These are phyloP conservation scores for Drosophila kikkawai DNA, from an alignment of 1,140 invertebrate genomes.

Conservation along the genomic window DNA sequence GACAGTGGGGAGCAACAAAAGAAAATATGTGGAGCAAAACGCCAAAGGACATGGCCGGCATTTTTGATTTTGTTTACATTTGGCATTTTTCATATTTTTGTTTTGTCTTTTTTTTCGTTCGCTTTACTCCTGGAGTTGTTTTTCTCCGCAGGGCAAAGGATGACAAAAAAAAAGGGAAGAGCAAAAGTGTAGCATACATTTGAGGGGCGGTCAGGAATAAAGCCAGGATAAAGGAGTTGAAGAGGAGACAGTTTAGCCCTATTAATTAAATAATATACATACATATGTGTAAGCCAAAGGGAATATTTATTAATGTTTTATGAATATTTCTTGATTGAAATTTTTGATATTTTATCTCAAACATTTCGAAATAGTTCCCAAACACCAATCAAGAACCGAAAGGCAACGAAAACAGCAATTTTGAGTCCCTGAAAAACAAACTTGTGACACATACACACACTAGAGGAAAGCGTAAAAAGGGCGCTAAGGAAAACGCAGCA, in stretches of 20 bases:
- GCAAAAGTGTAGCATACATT: slow-evolving; percentile 37
- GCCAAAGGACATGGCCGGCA: slow-evolving; percentile 59
- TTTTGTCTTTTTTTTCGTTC: slow-evolving; percentile 1
- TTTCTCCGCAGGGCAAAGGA: slow-evolving; percentile 13
- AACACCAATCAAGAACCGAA: slow-evolving; percentile 16
- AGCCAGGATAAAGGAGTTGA: neutral
- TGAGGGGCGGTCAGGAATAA: neutral
- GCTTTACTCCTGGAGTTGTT: neutral
- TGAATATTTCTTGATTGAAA: neutral
- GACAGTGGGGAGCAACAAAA: slow-evolving; percentile 23
- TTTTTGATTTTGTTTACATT: slow-evolving; percentile 68
- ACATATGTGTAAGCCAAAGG: neutral
- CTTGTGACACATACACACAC: slow-evolving; percentile 13
- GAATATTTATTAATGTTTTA: neutral
- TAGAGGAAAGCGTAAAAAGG: slow-evolving; percentile 21
- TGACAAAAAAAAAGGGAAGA: neutral
- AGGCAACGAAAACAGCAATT: slow-evolving; percentile 27
- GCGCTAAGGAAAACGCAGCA: slow-evolving; percentile 18
- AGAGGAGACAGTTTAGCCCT: neutral
- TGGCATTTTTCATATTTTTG: slow-evolving; percentile 37
- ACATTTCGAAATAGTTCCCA: neutral
- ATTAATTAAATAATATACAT: neutral
- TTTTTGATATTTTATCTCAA: neutral
- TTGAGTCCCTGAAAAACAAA: slow-evolving; percentile 28
- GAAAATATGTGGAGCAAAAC: slow-evolving; percentile 49